phyloP scores from a whole-genome alignment of 2,888 invertebrate genomes.

The Idaea straminata region DNA sequence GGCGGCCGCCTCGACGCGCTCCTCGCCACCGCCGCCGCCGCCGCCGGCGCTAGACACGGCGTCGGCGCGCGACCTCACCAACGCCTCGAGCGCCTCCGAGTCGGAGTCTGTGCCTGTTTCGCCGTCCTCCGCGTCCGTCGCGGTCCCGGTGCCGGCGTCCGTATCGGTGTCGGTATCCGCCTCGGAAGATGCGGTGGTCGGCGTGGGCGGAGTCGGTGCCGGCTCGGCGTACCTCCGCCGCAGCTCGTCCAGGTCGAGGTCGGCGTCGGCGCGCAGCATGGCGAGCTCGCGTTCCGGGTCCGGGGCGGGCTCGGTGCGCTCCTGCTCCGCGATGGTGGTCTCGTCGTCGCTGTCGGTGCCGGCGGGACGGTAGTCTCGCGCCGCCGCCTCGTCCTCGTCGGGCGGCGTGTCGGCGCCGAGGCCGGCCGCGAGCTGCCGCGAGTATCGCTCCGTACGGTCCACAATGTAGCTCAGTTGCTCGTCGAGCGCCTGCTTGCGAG shows the following conservation, averaged over 20 bases:
- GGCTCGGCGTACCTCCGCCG: conserved; percentile 83
- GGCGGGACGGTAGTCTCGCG: conserved; percentile 86
- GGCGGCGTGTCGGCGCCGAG: conserved; percentile 65
- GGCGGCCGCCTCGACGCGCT: conserved; percentile 94
- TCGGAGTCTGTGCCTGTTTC: conserved; percentile 31
- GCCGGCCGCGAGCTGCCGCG: conserved; percentile 92
- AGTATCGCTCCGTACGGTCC: conserved; percentile 98
- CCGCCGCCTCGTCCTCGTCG: conserved; percentile 88
- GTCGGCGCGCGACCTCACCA: conserved; percentile 24
- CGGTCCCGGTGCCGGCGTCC: conserved; percentile 34
- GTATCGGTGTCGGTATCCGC: conserved; percentile 27
- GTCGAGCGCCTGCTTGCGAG: conserved; percentile 96
- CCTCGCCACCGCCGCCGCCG: conserved; percentile 62
- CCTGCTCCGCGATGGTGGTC: conserved; percentile 64
- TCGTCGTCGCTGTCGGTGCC: conserved; percentile 88
- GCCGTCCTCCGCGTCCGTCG: conserved; percentile 38
- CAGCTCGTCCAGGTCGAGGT: conserved; percentile 90
- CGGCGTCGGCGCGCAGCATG: conserved; percentile 88
- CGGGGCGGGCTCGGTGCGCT: conserved; percentile 83
- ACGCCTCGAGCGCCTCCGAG: conserved; percentile 51
- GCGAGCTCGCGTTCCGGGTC: conserved; percentile 85
- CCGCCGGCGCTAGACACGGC: conserved; percentile 12
- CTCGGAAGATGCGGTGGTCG: conserved; percentile 26
- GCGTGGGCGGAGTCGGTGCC: conserved; percentile 21
- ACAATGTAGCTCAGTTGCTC: conserved; percentile 98